Percentiles rank a stretch among this genome's conserved stretches.
Evolutionary conservation across 2,797 vertebrate species (phyloP).

Genomic region (Dryobates pubescens): DNA sequence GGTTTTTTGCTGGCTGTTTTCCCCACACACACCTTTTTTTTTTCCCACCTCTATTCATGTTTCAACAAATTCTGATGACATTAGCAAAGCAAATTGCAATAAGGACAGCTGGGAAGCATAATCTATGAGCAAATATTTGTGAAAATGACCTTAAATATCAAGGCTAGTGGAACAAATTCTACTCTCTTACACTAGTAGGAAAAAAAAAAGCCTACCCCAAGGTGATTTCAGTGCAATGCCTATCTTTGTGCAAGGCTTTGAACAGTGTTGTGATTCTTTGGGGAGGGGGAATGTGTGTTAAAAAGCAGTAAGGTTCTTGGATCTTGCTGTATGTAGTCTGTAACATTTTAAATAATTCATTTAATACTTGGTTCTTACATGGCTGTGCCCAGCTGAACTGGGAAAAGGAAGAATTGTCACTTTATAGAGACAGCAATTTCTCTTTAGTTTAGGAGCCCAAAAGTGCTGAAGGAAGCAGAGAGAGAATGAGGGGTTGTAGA

Average conservation of each 20-base stretch:
- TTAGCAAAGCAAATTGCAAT: not conserved
- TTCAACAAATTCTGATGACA: not conserved
- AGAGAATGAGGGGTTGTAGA: not conserved
- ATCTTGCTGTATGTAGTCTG: not conserved
- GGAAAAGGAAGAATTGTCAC: not conserved
- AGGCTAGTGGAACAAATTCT: not conserved
- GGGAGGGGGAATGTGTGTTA: not conserved
- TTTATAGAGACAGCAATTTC: not conserved
- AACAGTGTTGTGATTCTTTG: not conserved
- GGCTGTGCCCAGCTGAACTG: not conserved
- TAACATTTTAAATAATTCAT: not conserved
- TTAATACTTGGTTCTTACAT: not conserved
- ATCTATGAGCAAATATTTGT: not conserved
- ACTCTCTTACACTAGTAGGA: not conserved
- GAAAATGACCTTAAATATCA: not conserved
- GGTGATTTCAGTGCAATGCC: not conserved
- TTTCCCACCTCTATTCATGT: not conserved
- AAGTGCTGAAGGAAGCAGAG: constrained; percentile 29
- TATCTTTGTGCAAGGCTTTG: not conserved
- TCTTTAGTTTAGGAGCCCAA: not conserved
- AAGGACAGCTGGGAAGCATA: not conserved
- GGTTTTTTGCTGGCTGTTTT: not conserved
- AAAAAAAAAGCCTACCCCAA: no score
- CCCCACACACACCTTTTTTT: not conserved
- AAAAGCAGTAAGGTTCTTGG: not conserved